phyloP scores from a whole-genome alignment of 2,113 vertebrate species.

The Globicephala melas region DNA sequence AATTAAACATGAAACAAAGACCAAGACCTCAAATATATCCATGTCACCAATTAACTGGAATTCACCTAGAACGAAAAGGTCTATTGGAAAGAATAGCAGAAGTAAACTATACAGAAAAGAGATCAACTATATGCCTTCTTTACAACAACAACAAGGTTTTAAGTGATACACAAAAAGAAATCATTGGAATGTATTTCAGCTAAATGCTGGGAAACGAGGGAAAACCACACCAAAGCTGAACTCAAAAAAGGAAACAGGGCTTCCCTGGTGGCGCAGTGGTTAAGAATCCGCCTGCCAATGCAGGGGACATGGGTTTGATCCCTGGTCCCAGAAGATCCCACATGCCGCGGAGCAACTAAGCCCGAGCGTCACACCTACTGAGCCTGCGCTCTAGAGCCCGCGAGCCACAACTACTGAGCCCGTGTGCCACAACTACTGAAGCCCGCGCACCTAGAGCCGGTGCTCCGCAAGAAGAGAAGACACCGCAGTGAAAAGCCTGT shows the following conservation, averaged over 20 bases:
- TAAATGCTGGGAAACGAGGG: background rate
- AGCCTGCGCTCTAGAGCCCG: too few species aligned
- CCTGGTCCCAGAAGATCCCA: too few species aligned
- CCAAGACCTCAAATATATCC: background rate
- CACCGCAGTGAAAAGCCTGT: too few species aligned
- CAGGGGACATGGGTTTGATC: too few species aligned
- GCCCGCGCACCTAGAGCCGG: too few species aligned
- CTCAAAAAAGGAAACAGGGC: background rate
- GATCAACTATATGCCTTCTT: background rate
- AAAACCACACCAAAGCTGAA: background rate
- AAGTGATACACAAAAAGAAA: background rate
- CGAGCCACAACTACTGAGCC: too few species aligned
- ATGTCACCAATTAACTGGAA: background rate
- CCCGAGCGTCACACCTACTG: too few species aligned
- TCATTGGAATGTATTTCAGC: fast-evolving
- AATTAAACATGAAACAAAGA: background rate
- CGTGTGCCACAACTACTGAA: too few species aligned
- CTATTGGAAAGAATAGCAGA: background rate
- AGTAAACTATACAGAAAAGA: background rate
- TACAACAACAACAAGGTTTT: background rate
- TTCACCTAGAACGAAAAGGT: background rate
- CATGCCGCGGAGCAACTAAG: too few species aligned
- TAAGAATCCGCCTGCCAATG: too few species aligned
- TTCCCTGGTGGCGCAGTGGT: too few species aligned
- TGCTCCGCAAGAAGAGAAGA: too few species aligned